Evolutionary conservation across 1,140 invertebrate species (phyloP), one percentile per base, ranked within the genome.

Genomic region (Adelges cooleyi): DNA sequence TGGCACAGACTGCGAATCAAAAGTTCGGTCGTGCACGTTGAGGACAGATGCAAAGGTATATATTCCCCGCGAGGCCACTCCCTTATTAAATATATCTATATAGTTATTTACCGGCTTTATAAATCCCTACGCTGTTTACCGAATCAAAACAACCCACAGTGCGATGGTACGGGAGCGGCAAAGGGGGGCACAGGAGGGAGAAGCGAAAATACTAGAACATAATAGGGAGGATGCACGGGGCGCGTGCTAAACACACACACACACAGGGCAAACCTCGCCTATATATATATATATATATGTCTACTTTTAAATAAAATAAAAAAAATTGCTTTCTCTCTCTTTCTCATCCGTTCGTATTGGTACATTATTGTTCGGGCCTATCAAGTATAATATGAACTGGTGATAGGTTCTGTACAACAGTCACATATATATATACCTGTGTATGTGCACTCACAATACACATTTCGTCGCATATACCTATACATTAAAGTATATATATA

Each of bases 321-420:
- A n/a, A n/a, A n/a, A n/a, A n/a, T n/a, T n/a, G n/a, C 56, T 62
- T 10, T 42, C n/a, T 15, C 54, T 59, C 54, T 59, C 40, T 62
- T 38, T 62, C 46, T 18, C 25, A 27, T 29, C 46, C 33, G 42
- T 44, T 44, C 40, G n/a, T 44, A 44, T 44, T 11, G 10, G n/a
- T 44, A n/a, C n/a, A n/a, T n/a, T n/a, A 62, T 62, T 62, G 56
- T 62, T 62, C 40, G 11, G 10, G n/a, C 40, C 11, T 33, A n/a
- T 44, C n/a, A 10, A 15, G 27, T 53, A 53, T 38, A n/a, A 17
- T n/a, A 53, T 33, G 11, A 11, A 33, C 29, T 33, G 29, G 56
- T 46, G 56, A 62, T 46, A 62, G 23, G 25, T 25, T 42, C 17
- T 22, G 53, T n/a, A 38, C 6, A 56, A 25, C 42, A 27, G 42